These are phyloP conservation scores for Oncorhynchus tshawytscha DNA, from an alignment of 2,113 vertebrate species.

Conservation along the genomic window DNA sequence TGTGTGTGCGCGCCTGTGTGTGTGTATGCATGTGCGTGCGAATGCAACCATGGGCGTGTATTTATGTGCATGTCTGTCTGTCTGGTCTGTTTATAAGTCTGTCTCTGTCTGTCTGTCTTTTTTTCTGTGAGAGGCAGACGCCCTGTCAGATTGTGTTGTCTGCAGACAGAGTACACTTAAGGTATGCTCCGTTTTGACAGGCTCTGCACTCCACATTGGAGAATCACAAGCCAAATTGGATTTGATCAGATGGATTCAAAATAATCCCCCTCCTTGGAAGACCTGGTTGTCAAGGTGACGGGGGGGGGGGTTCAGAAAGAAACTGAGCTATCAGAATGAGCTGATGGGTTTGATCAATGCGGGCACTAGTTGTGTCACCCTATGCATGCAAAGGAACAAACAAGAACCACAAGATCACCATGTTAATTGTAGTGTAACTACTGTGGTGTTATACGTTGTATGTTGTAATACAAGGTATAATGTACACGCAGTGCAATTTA, in stretches of 20 bases:
- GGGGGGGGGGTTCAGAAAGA: constrained; percentile 7
- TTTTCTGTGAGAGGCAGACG: constrained; percentile 21
- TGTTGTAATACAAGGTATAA: too few relatives aligned
- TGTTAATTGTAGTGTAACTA: too few relatives aligned
- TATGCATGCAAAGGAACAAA: too few relatives aligned
- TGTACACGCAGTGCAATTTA: too few relatives aligned
- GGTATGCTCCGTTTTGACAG: constrained; percentile 35
- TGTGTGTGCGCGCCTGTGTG: constrained; percentile 1
- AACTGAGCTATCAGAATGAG: constrained; percentile 8
- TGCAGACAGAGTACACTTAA: constrained; percentile 12
- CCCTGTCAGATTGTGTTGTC: constrained; percentile 28
- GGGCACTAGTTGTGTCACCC: too few relatives aligned
- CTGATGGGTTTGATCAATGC: constrained; percentile 4
- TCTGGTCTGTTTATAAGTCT: background rate
- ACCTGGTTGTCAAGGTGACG: constrained; percentile 37
- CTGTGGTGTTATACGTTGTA: too few relatives aligned
- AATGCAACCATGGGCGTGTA: constrained; percentile 18
- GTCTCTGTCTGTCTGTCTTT: background rate
- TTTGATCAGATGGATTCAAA: constrained; percentile 47
- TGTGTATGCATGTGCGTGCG: background rate
- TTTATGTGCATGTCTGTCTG: background rate
- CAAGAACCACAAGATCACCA: too few relatives aligned
- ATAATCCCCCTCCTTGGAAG: constrained; percentile 7
- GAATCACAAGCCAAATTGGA: constrained; percentile 39
- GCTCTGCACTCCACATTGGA: constrained; percentile 18